Evolutionary conservation across 2,888 invertebrate genomes (phyloP).

Genomic region (Resseliella maxima): DNA sequence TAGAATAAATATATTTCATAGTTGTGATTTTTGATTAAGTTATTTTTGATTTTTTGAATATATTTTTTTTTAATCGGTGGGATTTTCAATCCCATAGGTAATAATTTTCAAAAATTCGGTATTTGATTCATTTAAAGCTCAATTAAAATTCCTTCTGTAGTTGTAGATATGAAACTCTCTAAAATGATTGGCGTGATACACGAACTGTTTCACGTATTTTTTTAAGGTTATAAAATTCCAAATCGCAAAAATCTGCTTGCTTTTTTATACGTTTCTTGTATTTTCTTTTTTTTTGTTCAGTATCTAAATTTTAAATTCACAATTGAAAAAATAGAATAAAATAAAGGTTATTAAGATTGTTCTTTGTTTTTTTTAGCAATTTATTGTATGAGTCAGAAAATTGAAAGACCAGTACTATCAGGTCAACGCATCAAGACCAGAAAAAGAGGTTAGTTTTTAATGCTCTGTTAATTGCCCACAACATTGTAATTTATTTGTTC

Average conservation of each 20-base stretch:
- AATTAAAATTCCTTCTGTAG: background rate
- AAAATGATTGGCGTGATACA: slow-evolving; percentile 4
- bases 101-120: background rate
- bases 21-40: background rate
- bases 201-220: background rate
- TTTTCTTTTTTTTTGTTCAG: background rate
- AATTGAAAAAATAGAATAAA: background rate
- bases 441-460: slow-evolving; percentile 88
- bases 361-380: slow-evolving; percentile 74
- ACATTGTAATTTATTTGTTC: background rate
- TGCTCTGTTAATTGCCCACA: background rate
- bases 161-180: background rate
- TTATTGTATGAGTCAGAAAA: slow-evolving; percentile 99
- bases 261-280: background rate
- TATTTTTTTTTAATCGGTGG: background rate
- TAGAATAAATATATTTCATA: background rate
- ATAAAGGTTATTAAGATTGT: background rate
- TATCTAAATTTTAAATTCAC: background rate
- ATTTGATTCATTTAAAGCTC: background rate
- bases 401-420: slow-evolving; percentile 99
- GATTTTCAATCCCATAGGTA: slow-evolving; percentile 30
- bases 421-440: slow-evolving; percentile 99
- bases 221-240: slow-evolving; percentile 10
- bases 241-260: background rate
- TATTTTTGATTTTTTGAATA: slow-evolving; percentile 18